Evolutionary conservation across 2,888 invertebrate genomes (phyloP).

Genomic region (Lochmaea capreae): DNA sequence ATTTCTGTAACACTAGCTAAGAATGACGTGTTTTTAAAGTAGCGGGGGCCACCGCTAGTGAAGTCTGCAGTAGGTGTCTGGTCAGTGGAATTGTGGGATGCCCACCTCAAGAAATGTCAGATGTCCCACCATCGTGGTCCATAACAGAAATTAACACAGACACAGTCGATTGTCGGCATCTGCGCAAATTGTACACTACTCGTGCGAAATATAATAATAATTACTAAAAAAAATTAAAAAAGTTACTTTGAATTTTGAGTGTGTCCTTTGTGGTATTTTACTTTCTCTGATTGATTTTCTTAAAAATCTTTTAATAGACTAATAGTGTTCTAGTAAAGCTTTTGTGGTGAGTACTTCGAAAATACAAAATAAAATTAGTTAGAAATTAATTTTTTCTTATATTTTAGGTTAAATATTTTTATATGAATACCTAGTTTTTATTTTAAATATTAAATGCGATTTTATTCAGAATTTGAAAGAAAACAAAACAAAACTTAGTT

Average conservation of each 20-base stretch:
- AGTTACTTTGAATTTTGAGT: conserved; percentile 33
- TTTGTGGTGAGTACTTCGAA: neutral
- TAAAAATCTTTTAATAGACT: neutral
- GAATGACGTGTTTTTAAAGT: conserved; percentile 21
- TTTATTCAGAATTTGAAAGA: too few relatives aligned
- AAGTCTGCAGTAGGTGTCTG: conserved; percentile 44
- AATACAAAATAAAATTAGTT: neutral
- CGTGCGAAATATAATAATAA: conserved; percentile 30
- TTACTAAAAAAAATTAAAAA: conserved; percentile 1
- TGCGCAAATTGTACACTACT: conserved; percentile 37
- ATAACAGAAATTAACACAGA: conserved; percentile 43
- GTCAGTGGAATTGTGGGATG: conserved; percentile 46
- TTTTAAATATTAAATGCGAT: too few relatives aligned
- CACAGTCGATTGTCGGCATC: conserved; percentile 51
- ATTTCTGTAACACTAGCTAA: neutral
- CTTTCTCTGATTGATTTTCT: neutral
- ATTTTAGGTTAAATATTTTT: neutral
- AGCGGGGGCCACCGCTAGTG: conserved; percentile 28
- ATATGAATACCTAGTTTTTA: neutral
- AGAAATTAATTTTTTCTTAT: neutral
- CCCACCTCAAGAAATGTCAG: conserved; percentile 36
- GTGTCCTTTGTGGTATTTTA: conserved; percentile 17
- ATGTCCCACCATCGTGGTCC: conserved; percentile 50
- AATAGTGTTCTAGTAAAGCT: neutral
- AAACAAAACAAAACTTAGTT: too few relatives aligned